phyloP scores from a whole-genome alignment of 2,113 vertebrate species.

The Eptatretus burgeri region DNA sequence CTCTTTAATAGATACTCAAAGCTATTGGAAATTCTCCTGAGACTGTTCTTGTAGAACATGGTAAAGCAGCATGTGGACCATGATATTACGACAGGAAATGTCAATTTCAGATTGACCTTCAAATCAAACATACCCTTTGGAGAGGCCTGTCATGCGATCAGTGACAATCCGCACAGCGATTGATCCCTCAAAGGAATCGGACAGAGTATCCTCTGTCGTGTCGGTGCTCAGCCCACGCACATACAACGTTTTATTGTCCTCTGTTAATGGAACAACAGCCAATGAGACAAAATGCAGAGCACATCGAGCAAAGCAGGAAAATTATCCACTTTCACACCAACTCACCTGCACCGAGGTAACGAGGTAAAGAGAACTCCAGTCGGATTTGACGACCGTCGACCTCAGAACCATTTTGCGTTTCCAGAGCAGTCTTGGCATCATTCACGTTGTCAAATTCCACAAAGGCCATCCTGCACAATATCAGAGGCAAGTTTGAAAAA shows the following conservation, averaged over 20 bases:
- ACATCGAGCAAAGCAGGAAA: too few species aligned
- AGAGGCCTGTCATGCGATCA: background rate
- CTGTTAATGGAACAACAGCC: background rate
- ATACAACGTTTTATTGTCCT: background rate
- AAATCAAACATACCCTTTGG: constrained; percentile 2
- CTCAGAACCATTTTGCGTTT: constrained; percentile 2
- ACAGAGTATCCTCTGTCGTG: constrained; percentile 3
- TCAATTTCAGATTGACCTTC: background rate
- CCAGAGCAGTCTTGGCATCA: constrained; percentile 1
- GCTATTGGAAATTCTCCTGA: too few species aligned
- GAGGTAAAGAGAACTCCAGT: background rate
- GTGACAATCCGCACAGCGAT: background rate
- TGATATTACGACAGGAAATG: too few species aligned
- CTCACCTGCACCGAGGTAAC: background rate
- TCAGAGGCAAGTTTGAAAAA: background rate
- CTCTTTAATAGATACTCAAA: too few species aligned
- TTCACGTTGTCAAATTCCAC: background rate
- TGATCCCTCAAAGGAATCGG: background rate
- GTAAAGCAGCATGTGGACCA: too few species aligned
- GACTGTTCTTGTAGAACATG: too few species aligned
- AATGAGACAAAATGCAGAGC: too few species aligned
- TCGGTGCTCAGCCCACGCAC: constrained; percentile 1
- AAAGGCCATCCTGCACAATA: constrained; percentile 2
- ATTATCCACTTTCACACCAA: too few species aligned
- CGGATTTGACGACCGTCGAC: background rate